phyloP scores from a whole-genome alignment of 2,888 invertebrate species.

The Epsilonema sp. region DNA sequence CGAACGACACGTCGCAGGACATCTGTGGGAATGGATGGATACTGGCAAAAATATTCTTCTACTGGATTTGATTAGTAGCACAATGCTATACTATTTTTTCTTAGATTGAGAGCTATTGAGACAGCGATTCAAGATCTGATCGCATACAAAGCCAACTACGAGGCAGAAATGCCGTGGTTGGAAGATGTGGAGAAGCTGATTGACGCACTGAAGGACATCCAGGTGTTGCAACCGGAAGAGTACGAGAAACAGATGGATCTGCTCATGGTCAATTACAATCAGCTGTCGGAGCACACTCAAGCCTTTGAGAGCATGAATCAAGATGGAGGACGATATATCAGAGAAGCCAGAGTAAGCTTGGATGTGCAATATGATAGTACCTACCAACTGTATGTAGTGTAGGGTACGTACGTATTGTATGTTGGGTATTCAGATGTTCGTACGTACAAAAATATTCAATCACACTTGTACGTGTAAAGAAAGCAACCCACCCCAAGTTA shows the following conservation, averaged over 20 bases:
- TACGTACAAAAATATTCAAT: no score
- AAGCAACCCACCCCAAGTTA: no score
- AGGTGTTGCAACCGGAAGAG: conserved; percentile 3
- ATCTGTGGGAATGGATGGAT: no score
- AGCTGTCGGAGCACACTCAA: conserved; percentile 68
- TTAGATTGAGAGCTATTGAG: conserved; percentile 4
- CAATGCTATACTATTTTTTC: no score
- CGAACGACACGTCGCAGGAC: no score
- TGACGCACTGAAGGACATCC: background rate
- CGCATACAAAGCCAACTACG: conserved; percentile 5
- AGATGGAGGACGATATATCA: conserved; percentile 72
- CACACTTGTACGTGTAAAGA: no score
- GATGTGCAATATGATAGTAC: no score
- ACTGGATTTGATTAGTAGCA: no score
- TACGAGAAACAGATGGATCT: conserved; percentile 5
- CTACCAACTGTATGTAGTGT: no score
- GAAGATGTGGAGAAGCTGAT: conserved; percentile 2
- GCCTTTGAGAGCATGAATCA: conserved; percentile 80
- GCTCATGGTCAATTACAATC: conserved; percentile 48
- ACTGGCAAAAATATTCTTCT: no score
- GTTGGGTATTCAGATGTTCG: no score
- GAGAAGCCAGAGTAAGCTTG: conserved; percentile 75
- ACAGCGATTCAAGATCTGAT: conserved; percentile 2
- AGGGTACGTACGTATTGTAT: no score
- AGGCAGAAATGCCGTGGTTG: conserved; percentile 6